Evolutionary conservation across 2,888 invertebrate genomes (phyloP), one percentile per base, ranked within the genome.

Genomic region (Hypercompe scribonia): DNA sequence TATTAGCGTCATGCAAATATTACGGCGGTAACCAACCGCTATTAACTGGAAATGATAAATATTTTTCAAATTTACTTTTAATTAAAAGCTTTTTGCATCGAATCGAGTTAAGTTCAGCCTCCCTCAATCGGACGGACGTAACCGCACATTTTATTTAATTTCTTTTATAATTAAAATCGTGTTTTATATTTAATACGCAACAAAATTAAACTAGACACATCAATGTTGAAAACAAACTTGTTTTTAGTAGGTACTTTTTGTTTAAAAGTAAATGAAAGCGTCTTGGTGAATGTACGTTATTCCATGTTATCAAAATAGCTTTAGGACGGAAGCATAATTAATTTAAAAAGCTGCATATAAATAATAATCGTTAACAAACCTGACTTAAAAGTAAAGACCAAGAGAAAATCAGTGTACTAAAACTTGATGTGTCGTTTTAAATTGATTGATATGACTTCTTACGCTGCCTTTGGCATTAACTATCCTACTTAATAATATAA

Each of bases 61-160:
- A 68, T 77, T 79, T 78, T 75, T 78, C 70, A 76, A 78, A 28
- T 82, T 83, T 77, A 76, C 78, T 80, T 85, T 82, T 82, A 82
- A 86, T 85, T 85, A 84, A 86, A 84, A 81, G 70, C 76, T 72
- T 78, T 84, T 85, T 81, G 77, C 78, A 82, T 77, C 78, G 76
- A 75, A 77, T 74, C 81, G 75, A 84, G 77, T 75, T 78, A 74
- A 84, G 81, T 84, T 89, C 88, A 90, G 88, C 88, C 88, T 90
- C 90, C 84, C 80, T 80, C 85, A 85, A 87, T 83, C 86, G 90
- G 92, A 92, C 91, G 91, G 90, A 90, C 87, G 83, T 84, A 80
- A 86, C 89, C 88, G 89, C 86, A 84, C 82, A 84, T 86, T 84
- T 88, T 79, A 81, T 81, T 84, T 73, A 81, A 81, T 84, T 86